Evolutionary conservation across 2,797 vertebrate genomes (phyloP), one percentile per base, ranked within the genome.

Genomic region (Coregonus sp.): DNA sequence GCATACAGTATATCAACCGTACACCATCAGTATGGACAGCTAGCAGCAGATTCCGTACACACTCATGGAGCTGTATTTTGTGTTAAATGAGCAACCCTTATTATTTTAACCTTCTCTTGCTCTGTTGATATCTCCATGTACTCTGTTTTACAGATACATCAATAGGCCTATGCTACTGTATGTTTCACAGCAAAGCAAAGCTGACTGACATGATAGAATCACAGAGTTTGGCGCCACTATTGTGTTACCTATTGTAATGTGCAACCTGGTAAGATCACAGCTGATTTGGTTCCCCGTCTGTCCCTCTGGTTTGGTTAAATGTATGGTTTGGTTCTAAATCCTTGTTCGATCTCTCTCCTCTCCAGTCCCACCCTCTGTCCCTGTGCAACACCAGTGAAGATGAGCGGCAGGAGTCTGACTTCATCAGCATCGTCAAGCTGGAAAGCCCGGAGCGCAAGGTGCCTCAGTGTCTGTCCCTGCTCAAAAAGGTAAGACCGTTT

Each of bases 351-450:
- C 65, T 75, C 25, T 72, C 40, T 18, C n/a, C 15, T 75, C 12
- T 61, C 0, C 94, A 99, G 97, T 99, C 97, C 87, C 98, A 99
- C 89, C 98, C 98, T 0, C 85, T 99, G 78, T 99, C 96, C 88
- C 94, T 99, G 89, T 99, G 98, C 93, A 99, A 99, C 89, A 97
- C 97, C 82, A 99, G 98, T 1, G 98, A 99, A 74, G 98, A 99
- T 76, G 98, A 99, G 40, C 95, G 95, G 56, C 95, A 96, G 1
- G 96, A 97, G 20, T 94, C 91, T 0, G 94, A 93, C 77, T 98
- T 98, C 90, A 96, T 99, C 95, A 97, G 96, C 91, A 98, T 99
- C 1, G 97, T 99, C 92, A 99, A 99, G 89, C 95, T 99, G 85
- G 97, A 97, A 52, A 94, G 94, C 81, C 95, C 99, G 85, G 97